A percentile compares a stretch with the other conserved stretches of the same genome.
phyloP scores from a whole-genome alignment of 2,888 invertebrate genomes.

The Polyommatus icarus region DNA sequence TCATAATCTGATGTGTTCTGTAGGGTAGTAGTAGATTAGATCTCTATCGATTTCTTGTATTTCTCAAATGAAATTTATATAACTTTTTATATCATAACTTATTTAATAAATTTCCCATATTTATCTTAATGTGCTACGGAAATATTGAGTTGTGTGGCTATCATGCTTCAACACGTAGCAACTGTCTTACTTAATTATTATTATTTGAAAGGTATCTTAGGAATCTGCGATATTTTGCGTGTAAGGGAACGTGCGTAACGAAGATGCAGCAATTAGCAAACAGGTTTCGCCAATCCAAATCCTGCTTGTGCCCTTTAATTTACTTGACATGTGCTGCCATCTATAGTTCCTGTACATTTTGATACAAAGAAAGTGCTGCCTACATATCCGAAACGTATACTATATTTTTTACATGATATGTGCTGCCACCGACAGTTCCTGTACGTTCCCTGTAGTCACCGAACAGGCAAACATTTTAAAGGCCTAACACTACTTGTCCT shows the following conservation, averaged over 20 bases:
- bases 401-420: background rate
- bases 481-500: no score
- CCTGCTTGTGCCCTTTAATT: background rate
- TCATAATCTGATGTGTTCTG: background rate
- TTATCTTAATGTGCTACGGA: background rate
- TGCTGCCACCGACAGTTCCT: background rate
- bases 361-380: background rate
- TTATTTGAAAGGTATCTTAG: background rate
- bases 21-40: conserved; percentile 17
- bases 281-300: background rate
- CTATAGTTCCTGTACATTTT: background rate
- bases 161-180: background rate
- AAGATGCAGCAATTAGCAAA: background rate
- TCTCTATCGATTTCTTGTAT: background rate
- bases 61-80: conserved; percentile 6
- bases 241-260: background rate
- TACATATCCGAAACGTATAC: no score
- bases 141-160: background rate
- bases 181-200: background rate
- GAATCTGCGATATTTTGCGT: background rate
- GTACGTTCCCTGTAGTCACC: no score
- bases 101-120: background rate
- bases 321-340: background rate
- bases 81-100: background rate
- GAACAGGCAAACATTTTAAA: no score